Evolutionary conservation across 1,140 invertebrate genomes (phyloP).

Genomic region (Steinernema khuongi): DNA sequence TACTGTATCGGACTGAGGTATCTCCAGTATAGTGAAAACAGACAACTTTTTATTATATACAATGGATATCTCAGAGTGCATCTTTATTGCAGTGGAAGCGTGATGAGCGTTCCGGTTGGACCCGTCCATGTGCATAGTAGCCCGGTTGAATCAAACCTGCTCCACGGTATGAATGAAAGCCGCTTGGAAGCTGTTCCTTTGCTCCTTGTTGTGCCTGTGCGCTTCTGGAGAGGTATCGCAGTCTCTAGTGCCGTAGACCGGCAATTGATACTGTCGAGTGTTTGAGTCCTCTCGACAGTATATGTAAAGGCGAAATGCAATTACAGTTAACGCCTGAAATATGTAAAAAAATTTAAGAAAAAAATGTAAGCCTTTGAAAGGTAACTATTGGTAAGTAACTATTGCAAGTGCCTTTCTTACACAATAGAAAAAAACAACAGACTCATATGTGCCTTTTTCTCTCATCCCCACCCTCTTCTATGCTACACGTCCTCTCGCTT

Average conservation of each 20-base stretch:
- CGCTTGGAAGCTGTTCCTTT: background rate
- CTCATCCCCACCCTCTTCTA: no score
- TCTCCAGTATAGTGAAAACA: no score
- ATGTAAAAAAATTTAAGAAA: no score
- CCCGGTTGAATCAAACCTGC: background rate
- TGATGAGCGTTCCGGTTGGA: background rate
- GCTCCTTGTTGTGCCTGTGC: background rate
- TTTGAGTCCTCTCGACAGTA: background rate
- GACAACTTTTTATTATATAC: no score
- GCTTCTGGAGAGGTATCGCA: background rate
- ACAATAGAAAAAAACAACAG: no score
- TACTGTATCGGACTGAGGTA: no score
- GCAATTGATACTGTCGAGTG: background rate
- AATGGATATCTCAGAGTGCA: no score
- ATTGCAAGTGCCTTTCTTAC: no score
- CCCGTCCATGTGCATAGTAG: background rate
- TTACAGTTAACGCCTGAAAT: background rate
- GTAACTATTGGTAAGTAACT: no score
- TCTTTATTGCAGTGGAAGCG: background rate
- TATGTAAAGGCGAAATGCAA: background rate
- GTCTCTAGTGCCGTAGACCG: background rate
- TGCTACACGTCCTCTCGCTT: no score
- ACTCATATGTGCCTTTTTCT: no score
- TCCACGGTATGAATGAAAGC: background rate
- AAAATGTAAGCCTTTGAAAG: no score